A percentile compares a stretch with the other conserved stretches of the same genome.
Conservation (phyloP, 2,797 vertebrate genomes). For the Anableps anableps region DNA sequence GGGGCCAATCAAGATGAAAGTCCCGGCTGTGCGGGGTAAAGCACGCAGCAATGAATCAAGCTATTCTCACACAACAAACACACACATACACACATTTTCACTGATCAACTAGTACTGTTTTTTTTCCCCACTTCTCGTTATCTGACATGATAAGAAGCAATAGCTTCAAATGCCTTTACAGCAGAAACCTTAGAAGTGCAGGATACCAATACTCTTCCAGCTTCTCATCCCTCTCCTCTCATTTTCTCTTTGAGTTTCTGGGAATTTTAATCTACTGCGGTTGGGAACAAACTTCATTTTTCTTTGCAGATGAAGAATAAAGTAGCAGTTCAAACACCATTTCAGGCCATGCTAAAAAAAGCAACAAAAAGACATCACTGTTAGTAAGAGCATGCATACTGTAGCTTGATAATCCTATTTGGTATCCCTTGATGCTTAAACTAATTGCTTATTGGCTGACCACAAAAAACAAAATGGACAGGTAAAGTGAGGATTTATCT, state of each 20-base stretch:
- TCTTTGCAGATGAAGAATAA: slow-evolving; percentile 54
- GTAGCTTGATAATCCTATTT: slow-evolving; percentile 17
- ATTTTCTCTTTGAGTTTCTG: slow-evolving; percentile 17
- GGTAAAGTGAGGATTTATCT: not conserved
- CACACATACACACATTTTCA: slow-evolving; percentile 25
- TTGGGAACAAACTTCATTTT: slow-evolving; percentile 25
- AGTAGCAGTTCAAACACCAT: slow-evolving; percentile 35
- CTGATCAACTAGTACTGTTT: slow-evolving; percentile 55
- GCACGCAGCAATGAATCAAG: slow-evolving; percentile 38
- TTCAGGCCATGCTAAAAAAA: not conserved
- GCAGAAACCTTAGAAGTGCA: slow-evolving; percentile 49
- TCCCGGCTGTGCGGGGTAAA: slow-evolving; percentile 71
- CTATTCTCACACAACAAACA: slow-evolving; percentile 22
- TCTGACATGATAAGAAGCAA: slow-evolving; percentile 60
- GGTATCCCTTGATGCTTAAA: not conserved
- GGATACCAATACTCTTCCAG: slow-evolving; percentile 34
- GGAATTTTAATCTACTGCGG: slow-evolving; percentile 42
- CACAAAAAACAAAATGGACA: not conserved
- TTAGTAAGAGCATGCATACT: slow-evolving; percentile 11
- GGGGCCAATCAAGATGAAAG: slow-evolving; percentile 63
- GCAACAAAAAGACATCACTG: not conserved
- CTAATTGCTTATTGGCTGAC: not conserved
- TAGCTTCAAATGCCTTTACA: slow-evolving; percentile 49
- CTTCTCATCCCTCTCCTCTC: slow-evolving; percentile 14
- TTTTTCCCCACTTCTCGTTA: slow-evolving; percentile 66